phyloP scores from a whole-genome alignment of 2,113 vertebrate species.

The Dromaius novaehollandiae region DNA sequence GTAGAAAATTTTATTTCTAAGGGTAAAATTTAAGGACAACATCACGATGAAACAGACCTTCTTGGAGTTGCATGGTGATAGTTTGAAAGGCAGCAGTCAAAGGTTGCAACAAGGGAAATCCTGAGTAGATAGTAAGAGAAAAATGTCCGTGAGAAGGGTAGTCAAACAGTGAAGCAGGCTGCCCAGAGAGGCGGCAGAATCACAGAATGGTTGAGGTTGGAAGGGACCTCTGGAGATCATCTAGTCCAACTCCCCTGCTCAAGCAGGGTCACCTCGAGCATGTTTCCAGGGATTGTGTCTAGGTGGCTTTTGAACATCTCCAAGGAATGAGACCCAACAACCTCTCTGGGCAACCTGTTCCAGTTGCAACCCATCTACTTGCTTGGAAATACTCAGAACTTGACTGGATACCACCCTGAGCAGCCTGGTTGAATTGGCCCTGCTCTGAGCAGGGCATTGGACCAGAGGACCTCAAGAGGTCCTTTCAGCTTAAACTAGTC shows the following conservation, averaged over 20 bases:
- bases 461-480: not conserved
- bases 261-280: too few relatives aligned
- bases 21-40: not conserved
- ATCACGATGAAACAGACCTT: not conserved
- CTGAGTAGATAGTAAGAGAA: not conserved
- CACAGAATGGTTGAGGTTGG: too few relatives aligned
- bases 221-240: too few relatives aligned
- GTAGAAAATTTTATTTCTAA: not conserved
- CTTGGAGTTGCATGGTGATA: not conserved
- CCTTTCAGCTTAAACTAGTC: not conserved
- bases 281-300: too few relatives aligned
- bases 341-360: too few relatives aligned
- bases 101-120: not conserved
- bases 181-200: not conserved
- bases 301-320: too few relatives aligned
- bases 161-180: not conserved
- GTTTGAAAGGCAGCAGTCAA: not conserved
- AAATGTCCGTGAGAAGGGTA: not conserved
- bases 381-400: not conserved
- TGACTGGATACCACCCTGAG: not conserved
- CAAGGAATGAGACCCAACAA: too few relatives aligned
- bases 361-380: not conserved
- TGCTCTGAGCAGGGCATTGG: not conserved
- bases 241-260: too few relatives aligned
- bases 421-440: not conserved